These are phyloP conservation scores for Mormoops blainvillei DNA, from an alignment of 2,113 vertebrate genomes.

Conservation along the genomic window DNA sequence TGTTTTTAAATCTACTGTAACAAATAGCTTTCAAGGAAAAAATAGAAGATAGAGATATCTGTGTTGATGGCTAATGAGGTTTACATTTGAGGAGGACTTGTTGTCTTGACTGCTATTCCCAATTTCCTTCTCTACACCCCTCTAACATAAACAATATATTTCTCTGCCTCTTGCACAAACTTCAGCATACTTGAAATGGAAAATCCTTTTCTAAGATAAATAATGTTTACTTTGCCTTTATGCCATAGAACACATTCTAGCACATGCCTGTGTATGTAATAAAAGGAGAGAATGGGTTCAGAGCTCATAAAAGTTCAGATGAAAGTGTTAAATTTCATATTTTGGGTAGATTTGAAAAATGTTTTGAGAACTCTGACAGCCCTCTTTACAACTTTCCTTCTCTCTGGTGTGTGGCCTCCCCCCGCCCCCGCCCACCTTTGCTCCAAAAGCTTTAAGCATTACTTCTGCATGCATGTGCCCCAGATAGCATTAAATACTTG, in stretches of 20 bases:
- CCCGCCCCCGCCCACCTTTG: conserved; percentile 33
- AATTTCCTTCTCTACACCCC: background rate
- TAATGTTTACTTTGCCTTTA: conserved; percentile 7
- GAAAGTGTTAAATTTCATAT: conserved; percentile 15
- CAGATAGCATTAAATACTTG: conserved; percentile 63
- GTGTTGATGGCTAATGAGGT: background rate
- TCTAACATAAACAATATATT: background rate
- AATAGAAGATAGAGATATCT: background rate
- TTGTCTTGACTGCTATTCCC: background rate
- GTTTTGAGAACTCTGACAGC: background rate
- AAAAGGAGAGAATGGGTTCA: conserved; percentile 25
- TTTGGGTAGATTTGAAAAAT: conserved; percentile 10
- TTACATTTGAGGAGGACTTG: background rate
- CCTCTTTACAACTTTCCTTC: conserved; percentile 16
- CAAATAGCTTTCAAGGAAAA: conserved; percentile 21
- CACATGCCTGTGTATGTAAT: background rate
- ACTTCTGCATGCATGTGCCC: conserved; percentile 77
- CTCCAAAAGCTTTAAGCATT: conserved; percentile 65
- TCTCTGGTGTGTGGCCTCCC: conserved; percentile 39
- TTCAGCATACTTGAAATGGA: background rate
- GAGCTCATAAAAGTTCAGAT: conserved; percentile 15
- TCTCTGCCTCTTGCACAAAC: conserved; percentile 20
- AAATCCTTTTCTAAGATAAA: background rate
- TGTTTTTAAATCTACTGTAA: conserved; percentile 31
- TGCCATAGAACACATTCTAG: background rate